These are phyloP conservation scores for Luperina testacea DNA, from an alignment of 2,888 invertebrate species.

Conservation along the genomic window DNA sequence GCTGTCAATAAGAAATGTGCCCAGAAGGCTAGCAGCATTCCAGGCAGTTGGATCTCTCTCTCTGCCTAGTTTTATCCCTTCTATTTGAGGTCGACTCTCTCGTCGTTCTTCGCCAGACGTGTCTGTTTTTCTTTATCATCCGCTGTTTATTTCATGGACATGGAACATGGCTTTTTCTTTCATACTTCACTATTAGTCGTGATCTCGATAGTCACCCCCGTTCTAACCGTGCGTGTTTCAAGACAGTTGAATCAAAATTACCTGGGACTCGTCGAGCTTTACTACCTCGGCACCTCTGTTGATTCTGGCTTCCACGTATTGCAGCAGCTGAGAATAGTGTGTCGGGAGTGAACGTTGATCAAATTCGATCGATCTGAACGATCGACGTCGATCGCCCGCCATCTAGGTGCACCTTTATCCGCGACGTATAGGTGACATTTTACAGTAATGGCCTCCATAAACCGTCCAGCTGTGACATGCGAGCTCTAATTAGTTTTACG, in stretches of 20 bases:
- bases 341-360: not conserved
- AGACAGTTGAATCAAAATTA: not conserved
- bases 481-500: conserved; percentile 81
- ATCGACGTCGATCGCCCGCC: not conserved
- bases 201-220: not conserved
- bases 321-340: not conserved
- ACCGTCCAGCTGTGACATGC: conserved; percentile 71
- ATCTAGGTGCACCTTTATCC: conserved; percentile 21
- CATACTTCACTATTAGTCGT: not conserved
- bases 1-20: too few species aligned
- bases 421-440: conserved; percentile 61
- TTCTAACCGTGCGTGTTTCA: not conserved
- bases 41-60: not conserved
- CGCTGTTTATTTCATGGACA: not conserved
- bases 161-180: not conserved
- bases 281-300: not conserved
- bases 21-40: too few species aligned
- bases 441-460: conserved; percentile 70
- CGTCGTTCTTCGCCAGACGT: too few species aligned
- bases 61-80: not conserved
- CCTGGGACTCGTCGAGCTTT: not conserved
- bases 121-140: not conserved
- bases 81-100: not conserved
- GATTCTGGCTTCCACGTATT: not conserved
- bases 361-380: not conserved